Conservation (phyloP, 2,888 invertebrate genomes). For the Urechis unicinctus region DNA sequence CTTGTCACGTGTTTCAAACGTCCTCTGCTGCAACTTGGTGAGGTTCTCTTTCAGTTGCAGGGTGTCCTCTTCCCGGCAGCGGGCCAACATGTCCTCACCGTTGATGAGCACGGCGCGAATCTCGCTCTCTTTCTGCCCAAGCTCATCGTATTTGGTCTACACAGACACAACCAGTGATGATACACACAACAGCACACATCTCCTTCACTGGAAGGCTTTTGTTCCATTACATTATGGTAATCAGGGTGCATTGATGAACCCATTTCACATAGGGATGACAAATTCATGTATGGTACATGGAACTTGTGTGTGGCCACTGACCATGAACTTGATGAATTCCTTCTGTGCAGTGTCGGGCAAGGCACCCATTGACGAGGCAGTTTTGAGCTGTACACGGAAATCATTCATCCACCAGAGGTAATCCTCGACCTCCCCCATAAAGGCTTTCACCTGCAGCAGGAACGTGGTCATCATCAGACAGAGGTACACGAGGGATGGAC, state of each 20-base stretch:
- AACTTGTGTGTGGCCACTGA: conserved; percentile 1
- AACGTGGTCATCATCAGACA: not conserved
- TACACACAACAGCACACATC: no score
- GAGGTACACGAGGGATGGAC: no score
- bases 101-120: conserved; percentile 35
- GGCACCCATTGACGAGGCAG: conserved; percentile 43
- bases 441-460: conserved; percentile 40
- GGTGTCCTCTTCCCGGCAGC: conserved; percentile 39
- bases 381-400: conserved; percentile 36
- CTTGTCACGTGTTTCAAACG: conserved; percentile 38
- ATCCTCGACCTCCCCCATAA: conserved; percentile 45
- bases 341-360: conserved; percentile 44
- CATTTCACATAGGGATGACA: no score
- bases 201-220: no score
- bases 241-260: no score
- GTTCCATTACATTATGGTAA: no score
- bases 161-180: no score
- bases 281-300: no score
- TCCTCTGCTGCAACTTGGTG: conserved; percentile 36
- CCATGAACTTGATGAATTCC: conserved; percentile 40
- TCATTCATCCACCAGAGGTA: conserved; percentile 42
- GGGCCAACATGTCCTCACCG: conserved; percentile 41
- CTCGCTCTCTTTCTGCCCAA: conserved; percentile 37
- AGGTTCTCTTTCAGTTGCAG: conserved; percentile 36
- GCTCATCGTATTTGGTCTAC: conserved; percentile 17